Percentiles rank a stretch among this genome's conserved stretches.
These are phyloP conservation scores for Himalopsyche anomala DNA, from an alignment of 2,888 invertebrate species.

Conservation along the genomic window DNA sequence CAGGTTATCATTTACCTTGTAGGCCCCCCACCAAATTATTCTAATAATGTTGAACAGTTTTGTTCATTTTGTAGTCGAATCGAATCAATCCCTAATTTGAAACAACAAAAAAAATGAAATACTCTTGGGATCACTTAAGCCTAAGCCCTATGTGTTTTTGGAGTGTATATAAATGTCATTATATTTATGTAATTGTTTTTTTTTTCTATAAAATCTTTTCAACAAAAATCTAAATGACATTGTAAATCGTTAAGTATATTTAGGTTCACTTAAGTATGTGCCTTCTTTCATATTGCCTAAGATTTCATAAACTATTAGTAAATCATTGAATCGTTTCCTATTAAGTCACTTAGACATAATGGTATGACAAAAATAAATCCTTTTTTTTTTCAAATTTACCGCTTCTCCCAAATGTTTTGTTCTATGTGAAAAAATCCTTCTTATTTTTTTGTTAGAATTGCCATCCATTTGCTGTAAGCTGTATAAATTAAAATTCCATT, in stretches of 20 bases:
- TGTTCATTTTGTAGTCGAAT: slow-evolving; percentile 14
- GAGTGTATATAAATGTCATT: slow-evolving; percentile 49
- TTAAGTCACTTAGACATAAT: not conserved
- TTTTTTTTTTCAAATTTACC: slow-evolving; percentile 14
- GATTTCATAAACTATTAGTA: slow-evolving; percentile 8
- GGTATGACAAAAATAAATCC: not conserved
- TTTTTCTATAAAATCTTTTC: slow-evolving; percentile 36
- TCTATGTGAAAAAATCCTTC: slow-evolving; percentile 51
- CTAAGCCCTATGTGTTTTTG: slow-evolving; percentile 37
- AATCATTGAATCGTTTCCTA: slow-evolving; percentile 36
- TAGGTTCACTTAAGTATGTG: slow-evolving; percentile 44
- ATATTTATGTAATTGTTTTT: slow-evolving; percentile 36
- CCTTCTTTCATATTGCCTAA: slow-evolving; percentile 16
- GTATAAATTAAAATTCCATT: slow-evolving; percentile 65
- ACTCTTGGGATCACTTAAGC: slow-evolving; percentile 47
- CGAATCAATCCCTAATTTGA: slow-evolving; percentile 27
- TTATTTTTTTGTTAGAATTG: slow-evolving; percentile 59
- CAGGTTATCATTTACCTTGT: slow-evolving; percentile 35
- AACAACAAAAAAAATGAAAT: slow-evolving; percentile 15
- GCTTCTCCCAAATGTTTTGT: slow-evolving; percentile 37
- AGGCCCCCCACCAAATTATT: slow-evolving; percentile 37
- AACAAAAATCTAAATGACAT: slow-evolving; percentile 39
- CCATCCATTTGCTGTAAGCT: slow-evolving; percentile 65
- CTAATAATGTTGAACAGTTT: not conserved
- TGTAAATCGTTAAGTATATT: slow-evolving; percentile 31